phyloP scores from a whole-genome alignment of 64 coral and sea anemone genomes.

The Porites australiensis region DNA sequence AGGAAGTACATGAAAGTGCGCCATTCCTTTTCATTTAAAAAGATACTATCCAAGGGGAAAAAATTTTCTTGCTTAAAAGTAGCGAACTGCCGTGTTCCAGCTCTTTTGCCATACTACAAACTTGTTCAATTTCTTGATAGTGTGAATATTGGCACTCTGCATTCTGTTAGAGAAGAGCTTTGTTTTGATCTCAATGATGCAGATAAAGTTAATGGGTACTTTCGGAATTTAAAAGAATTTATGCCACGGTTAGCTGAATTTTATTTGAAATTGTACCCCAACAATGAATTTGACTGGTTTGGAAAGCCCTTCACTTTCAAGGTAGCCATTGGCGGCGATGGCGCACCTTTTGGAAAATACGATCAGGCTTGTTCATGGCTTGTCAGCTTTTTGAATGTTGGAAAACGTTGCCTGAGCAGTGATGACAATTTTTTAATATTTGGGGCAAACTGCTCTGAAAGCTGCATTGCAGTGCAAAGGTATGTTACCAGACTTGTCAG shows the following conservation, averaged over 20 bases:
- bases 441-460: slow-evolving; percentile 54
- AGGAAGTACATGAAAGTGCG: slow-evolving; percentile 73
- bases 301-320: slow-evolving; percentile 9
- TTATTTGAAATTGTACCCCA: slow-evolving; percentile 72
- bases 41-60: slow-evolving; percentile 47
- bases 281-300: slow-evolving; percentile 58
- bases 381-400: slow-evolving; percentile 58
- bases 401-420: slow-evolving; percentile 32
- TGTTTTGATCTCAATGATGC: slow-evolving; percentile 50
- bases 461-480: slow-evolving; percentile 40
- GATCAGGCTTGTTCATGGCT: slow-evolving; percentile 37
- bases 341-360: slow-evolving; percentile 46
- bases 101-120: slow-evolving; percentile 70
- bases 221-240: slow-evolving; percentile 73
- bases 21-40: slow-evolving; percentile 54
- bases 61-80: slow-evolving; percentile 63
- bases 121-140: slow-evolving; percentile 68
- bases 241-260: slow-evolving; percentile 66
- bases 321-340: slow-evolving; percentile 47
- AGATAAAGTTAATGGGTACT: slow-evolving; percentile 71
- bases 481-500: slow-evolving; percentile 49
- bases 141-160: slow-evolving; percentile 70
- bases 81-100: slow-evolving; percentile 55
- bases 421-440: slow-evolving; percentile 60
- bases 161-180: slow-evolving; percentile 66